phyloP scores from a whole-genome alignment of 2,888 invertebrate species.

The Apoda limacodes region DNA sequence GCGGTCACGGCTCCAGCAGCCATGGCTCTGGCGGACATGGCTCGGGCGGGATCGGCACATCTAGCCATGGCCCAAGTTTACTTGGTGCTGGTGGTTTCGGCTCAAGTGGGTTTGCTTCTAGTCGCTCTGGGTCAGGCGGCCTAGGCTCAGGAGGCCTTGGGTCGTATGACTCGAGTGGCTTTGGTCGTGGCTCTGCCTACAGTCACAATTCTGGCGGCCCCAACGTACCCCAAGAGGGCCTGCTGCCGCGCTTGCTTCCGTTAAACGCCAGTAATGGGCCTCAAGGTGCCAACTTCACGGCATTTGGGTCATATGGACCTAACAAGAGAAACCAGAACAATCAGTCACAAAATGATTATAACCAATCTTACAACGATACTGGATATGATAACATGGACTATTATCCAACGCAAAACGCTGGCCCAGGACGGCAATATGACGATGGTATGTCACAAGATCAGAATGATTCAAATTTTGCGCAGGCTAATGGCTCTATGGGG shows the following conservation, averaged over 20 bases:
- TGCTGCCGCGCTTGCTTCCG: conserved; percentile 57
- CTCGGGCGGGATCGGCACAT: conserved; percentile 15
- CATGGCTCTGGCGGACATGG: conserved; percentile 26
- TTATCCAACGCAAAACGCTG: conserved; percentile 44
- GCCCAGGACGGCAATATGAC: conserved; percentile 44
- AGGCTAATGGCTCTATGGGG: conserved; percentile 61
- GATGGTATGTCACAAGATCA: conserved; percentile 32
- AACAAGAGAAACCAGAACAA: conserved; percentile 37
- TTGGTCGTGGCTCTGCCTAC: conserved; percentile 31
- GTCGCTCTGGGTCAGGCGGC: conserved; percentile 25
- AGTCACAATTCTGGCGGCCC: conserved; percentile 54
- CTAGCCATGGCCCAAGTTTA: conserved; percentile 6
- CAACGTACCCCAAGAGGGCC: conserved; percentile 56
- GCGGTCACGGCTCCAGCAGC: no score
- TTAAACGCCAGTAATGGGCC: conserved; percentile 39
- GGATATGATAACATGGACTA: conserved; percentile 34
- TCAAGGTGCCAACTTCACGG: conserved; percentile 57
- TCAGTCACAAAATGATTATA: conserved; percentile 28
- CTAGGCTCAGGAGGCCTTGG: conserved; percentile 29
- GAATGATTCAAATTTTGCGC: conserved; percentile 34
- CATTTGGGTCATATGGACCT: conserved; percentile 54
- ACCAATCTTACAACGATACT: conserved; percentile 30
- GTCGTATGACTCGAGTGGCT: conserved; percentile 29
- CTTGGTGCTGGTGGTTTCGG: conserved; percentile 8
- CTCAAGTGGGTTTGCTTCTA: conserved; percentile 16